Evolutionary conservation across 2,113 vertebrate genomes (phyloP).

Genomic region (Oryzias celebensis): DNA sequence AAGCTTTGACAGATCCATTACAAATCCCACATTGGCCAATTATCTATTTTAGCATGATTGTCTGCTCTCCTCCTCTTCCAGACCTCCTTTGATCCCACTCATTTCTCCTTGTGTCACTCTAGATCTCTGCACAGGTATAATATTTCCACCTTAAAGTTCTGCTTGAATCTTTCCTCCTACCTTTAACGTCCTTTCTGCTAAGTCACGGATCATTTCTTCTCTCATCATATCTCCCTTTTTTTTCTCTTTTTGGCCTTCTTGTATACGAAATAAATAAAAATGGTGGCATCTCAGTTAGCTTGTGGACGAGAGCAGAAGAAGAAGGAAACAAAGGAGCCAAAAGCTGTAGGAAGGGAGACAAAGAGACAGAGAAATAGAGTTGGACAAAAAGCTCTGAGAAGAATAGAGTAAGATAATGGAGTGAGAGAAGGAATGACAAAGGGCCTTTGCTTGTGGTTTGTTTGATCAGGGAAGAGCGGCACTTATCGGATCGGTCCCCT

Average conservation of each 20-base stretch:
- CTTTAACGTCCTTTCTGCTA: slow-evolving; percentile 63
- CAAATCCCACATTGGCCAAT: slow-evolving; percentile 58
- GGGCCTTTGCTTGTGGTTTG: slow-evolving; percentile 63
- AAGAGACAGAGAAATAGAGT: slow-evolving; percentile 1
- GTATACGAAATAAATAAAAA: slow-evolving; percentile 32
- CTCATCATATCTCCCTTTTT: slow-evolving; percentile 42
- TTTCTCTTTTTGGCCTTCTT: slow-evolving; percentile 42
- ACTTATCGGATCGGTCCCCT: slow-evolving; percentile 58
- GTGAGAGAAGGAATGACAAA: slow-evolving; percentile 38
- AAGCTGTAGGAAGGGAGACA: slow-evolving; percentile 10
- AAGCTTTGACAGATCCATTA: slow-evolving; percentile 62
- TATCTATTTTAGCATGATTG: slow-evolving; percentile 67
- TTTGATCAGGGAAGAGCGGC: slow-evolving; percentile 69
- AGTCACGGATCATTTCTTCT: slow-evolving; percentile 59
- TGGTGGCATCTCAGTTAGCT: slow-evolving; percentile 48
- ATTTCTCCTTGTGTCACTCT: slow-evolving; percentile 55
- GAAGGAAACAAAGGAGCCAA: slow-evolving; percentile 11
- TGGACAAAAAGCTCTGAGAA: slow-evolving; percentile 1
- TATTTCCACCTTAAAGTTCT: slow-evolving; percentile 69
- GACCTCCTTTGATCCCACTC: slow-evolving; percentile 57
- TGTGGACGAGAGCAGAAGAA: slow-evolving; percentile 61
- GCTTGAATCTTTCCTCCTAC: slow-evolving; percentile 61
- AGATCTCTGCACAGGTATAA: slow-evolving; percentile 54
- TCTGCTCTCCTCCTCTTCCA: slow-evolving; percentile 38
- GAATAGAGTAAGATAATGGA: slow-evolving; percentile 36